Conservation (phyloP, 2,888 invertebrate species). For the Pseudeuparius sepicola region DNA sequence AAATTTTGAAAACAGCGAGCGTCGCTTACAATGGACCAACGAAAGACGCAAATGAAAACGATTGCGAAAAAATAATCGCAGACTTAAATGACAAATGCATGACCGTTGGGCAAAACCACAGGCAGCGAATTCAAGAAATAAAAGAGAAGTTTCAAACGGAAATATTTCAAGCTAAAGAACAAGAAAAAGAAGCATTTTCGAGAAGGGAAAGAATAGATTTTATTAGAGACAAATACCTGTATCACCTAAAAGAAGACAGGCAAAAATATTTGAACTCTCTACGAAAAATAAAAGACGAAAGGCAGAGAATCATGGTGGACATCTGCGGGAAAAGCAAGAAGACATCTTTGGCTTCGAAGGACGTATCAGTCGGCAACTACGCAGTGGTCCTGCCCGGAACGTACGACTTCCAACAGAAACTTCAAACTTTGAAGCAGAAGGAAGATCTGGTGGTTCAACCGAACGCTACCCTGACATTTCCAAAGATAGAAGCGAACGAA, state of each 20-base stretch:
- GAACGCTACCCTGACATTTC: too few species aligned
- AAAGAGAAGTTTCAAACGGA: constrained; percentile 28
- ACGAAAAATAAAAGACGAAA: constrained; percentile 26
- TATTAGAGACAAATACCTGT: constrained; percentile 27
- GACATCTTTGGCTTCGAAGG: constrained; percentile 21
- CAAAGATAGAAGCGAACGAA: too few species aligned
- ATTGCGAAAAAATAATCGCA: constrained; percentile 28
- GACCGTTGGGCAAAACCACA: constrained; percentile 24
- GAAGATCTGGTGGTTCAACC: too few species aligned
- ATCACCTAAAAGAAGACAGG: constrained; percentile 25
- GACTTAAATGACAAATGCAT: constrained; percentile 27
- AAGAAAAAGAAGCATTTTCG: constrained; percentile 21
- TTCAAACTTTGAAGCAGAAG: constrained; percentile 20
- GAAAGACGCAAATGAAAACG: constrained; percentile 22
- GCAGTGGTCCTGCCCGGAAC: constrained; percentile 25
- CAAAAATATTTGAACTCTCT: constrained; percentile 26
- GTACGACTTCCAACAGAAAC: constrained; percentile 25
- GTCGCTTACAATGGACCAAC: constrained; percentile 4
- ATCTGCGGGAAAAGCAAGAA: constrained; percentile 22
- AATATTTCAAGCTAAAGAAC: constrained; percentile 24
- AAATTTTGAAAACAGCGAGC: constrained; percentile 9
- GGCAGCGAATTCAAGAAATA: constrained; percentile 26
- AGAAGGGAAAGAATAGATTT: constrained; percentile 25
- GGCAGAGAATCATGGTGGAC: constrained; percentile 23
- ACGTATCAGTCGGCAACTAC: constrained; percentile 29